A percentile compares a stretch with the other conserved stretches of the same genome.
phyloP scores from a whole-genome alignment of 2,888 invertebrate species.

The Conus canariensis region DNA sequence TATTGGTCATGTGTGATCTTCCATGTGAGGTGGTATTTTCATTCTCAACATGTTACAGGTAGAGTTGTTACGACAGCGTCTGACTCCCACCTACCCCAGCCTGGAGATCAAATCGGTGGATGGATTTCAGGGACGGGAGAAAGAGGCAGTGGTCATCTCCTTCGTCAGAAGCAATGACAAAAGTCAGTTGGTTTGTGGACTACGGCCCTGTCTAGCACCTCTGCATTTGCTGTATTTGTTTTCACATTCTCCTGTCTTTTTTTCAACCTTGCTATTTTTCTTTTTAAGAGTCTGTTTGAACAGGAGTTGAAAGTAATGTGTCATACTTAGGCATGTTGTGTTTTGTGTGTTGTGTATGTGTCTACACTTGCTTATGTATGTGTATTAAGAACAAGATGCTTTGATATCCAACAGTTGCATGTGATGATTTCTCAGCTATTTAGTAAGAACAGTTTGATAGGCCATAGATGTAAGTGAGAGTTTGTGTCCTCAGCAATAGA shows the following conservation, averaged over 20 bases:
- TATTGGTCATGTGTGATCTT: no score
- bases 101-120: constrained; percentile 82
- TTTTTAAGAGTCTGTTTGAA: no score
- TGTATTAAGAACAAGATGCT: not conserved
- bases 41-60: constrained; percentile 73
- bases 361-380: not conserved
- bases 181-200: constrained; percentile 62
- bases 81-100: constrained; percentile 71
- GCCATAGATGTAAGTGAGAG: no score
- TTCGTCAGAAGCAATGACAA: constrained; percentile 82
- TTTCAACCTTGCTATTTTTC: no score
- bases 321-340: not conserved
- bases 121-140: constrained; percentile 83
- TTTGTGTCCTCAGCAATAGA: no score
- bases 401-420: no score
- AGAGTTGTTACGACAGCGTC: constrained; percentile 78
- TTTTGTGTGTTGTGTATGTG: not conserved
- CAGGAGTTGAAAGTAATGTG: no score
- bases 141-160: constrained; percentile 82
- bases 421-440: no score
- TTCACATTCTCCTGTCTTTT: no score
- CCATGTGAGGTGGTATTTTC: no score
- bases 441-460: no score
- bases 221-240: not conserved
- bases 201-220: no score